Conservation (phyloP, 2,797 vertebrate species). For the Gephyroberyx darwinii region DNA sequence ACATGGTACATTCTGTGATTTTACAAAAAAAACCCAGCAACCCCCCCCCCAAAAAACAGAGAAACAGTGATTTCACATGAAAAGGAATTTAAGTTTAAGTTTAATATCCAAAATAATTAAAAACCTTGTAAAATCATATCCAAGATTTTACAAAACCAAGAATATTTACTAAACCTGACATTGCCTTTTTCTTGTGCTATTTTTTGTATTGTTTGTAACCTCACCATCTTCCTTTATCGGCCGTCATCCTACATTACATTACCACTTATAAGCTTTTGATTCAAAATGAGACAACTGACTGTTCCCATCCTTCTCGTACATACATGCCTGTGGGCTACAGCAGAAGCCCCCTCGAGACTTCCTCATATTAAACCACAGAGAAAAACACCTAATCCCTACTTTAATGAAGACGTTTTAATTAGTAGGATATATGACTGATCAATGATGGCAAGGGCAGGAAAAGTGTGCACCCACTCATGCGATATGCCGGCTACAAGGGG, state of each 20-base stretch:
- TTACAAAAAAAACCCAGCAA: too few species aligned
- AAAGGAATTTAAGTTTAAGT: too few species aligned
- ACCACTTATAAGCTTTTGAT: background rate
- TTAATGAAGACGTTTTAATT: slow-evolving; percentile 53
- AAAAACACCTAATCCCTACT: slow-evolving; percentile 27
- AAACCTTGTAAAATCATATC: too few species aligned
- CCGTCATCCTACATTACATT: background rate
- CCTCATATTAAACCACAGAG: background rate
- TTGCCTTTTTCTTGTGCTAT: too few species aligned
- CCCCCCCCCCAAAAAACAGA: too few species aligned
- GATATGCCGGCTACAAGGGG: background rate
- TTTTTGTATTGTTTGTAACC: background rate
- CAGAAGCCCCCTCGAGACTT: background rate
- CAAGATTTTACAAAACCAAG: too few species aligned
- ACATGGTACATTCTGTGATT: too few species aligned
- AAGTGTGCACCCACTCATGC: background rate
- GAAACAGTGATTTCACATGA: too few species aligned
- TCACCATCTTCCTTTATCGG: background rate
- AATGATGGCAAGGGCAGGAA: background rate
- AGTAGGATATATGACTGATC: slow-evolving; percentile 48
- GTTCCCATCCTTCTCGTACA: background rate
- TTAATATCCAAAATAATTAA: too few species aligned
- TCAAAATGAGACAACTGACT: background rate
- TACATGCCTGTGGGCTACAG: background rate
- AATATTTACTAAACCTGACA: too few species aligned